Evolutionary conservation across 2,797 vertebrate species (phyloP), one percentile per base, ranked within the genome.

Genomic region (Aeoliscus strigatus): DNA sequence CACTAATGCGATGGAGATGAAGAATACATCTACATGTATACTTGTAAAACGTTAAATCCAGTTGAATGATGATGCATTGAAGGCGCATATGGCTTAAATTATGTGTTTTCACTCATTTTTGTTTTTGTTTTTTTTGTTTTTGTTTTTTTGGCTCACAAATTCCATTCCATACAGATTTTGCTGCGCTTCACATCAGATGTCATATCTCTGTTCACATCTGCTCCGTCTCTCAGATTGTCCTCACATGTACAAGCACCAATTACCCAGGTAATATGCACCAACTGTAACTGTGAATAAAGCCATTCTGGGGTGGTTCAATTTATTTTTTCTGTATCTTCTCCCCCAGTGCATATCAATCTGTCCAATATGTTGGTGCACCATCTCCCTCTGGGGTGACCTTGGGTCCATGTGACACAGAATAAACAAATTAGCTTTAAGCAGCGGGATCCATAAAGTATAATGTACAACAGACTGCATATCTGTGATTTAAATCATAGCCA

Each of bases 391-490:
- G 7, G 9, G 9, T 56, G 31, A 60, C 51, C 47, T 60, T 56
- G n/a, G n/a, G 21, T 45, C 16, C 10, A 14, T 48, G 8, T 39
- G 25, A 55, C 43, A 41, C 14, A 33, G n/a, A 51, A 40, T 39
- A 50, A 59, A 43, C 51, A 53, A 40, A 57, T 37, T 14, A 39
- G 17, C 36, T 21, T 10, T 17, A 6, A 37, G 50, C 33, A 37
- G 35, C 33, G 42, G 13, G 33, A 46, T 46, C 35, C 35, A 39
- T 51, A 51, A 64, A 59, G 42, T 32, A 23, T 13, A 28, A 39
- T 32, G 18, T 9, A 27, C 7, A 41, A 9, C 29, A 32, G 30
- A 40, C 41, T 27, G 32, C 23, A 24, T 56, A 23, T 56, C 34
- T 39, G 31, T 42, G 28, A 56, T 46, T 49, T 27, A 49, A 51